Conservation (phyloP, 2,797 vertebrate species). For the Thripadectes ignobilis region DNA sequence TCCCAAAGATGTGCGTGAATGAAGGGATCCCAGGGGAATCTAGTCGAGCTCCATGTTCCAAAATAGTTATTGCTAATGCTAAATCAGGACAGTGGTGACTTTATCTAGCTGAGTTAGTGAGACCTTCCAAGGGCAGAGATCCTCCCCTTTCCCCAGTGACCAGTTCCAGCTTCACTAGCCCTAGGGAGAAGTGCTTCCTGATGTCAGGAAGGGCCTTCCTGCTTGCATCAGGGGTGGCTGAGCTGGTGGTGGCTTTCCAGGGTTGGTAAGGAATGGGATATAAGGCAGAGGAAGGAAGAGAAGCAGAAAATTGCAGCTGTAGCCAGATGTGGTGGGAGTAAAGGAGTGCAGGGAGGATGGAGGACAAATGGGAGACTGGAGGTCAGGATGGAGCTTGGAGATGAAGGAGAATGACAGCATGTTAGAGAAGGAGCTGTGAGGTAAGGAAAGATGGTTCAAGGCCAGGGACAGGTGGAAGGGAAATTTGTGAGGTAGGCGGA, state of each 20-base stretch:
- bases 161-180: neutral
- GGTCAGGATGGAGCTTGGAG: neutral
- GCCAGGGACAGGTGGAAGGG: neutral
- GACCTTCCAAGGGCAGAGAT: neutral
- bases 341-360: neutral
- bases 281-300: neutral
- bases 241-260: neutral
- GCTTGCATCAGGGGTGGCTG: neutral
- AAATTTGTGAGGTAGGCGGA: neutral
- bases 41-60: neutral
- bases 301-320: neutral
- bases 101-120: neutral
- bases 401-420: neutral
- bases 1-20: neutral
- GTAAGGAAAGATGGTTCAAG: neutral
- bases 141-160: neutral
- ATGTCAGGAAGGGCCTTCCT: neutral
- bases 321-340: neutral
- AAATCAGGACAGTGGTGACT: neutral
- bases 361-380: neutral
- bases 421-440: neutral
- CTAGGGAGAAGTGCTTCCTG: neutral
- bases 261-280: neutral
- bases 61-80: slow-evolving; percentile 22
- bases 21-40: neutral